Evolutionary conservation across 2,797 vertebrate genomes (phyloP).

Genomic region (Myoxocephalus aenaeus): DNA sequence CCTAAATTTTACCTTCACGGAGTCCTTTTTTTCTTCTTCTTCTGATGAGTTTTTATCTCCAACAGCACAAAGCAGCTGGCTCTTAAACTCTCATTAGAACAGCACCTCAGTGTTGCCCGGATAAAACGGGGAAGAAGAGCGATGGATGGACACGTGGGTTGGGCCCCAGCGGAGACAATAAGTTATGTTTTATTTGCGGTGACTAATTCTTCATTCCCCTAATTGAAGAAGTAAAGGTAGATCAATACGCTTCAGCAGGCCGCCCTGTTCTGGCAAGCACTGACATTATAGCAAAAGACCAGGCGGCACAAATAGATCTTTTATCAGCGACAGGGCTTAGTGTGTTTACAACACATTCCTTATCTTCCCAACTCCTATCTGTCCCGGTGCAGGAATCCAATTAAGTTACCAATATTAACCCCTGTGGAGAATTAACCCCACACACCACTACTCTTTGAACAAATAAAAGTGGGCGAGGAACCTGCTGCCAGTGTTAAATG

Average conservation of each 20-base stretch:
- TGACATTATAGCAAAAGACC: slow-evolving; percentile 55
- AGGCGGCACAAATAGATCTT: slow-evolving; percentile 57
- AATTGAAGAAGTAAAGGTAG: slow-evolving; percentile 58
- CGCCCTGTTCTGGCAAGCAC: slow-evolving; percentile 47
- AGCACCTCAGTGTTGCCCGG: slow-evolving; percentile 31
- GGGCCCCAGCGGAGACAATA: slow-evolving; percentile 42
- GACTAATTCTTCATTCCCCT: slow-evolving; percentile 62
- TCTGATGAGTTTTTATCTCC: slow-evolving; percentile 44
- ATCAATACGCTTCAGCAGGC: slow-evolving; percentile 53
- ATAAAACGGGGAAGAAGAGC: slow-evolving; percentile 48
- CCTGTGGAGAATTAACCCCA: slow-evolving; percentile 76
- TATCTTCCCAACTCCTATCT: slow-evolving; percentile 70
- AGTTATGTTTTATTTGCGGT: slow-evolving; percentile 54
- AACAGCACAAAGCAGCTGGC: slow-evolving; percentile 30
- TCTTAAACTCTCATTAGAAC: slow-evolving; percentile 58
- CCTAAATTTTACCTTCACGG: slow-evolving; percentile 29
- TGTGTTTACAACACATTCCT: slow-evolving; percentile 76
- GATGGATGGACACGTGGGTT: slow-evolving; percentile 36
- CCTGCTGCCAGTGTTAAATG: slow-evolving; percentile 74
- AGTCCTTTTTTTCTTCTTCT: slow-evolving; percentile 22
- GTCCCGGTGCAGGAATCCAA: slow-evolving; percentile 73
- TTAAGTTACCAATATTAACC: slow-evolving; percentile 77
- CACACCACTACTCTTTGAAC: slow-evolving; percentile 62
- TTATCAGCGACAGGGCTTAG: slow-evolving; percentile 70
- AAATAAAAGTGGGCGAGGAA: slow-evolving; percentile 65